A percentile compares a stretch with the other conserved stretches of the same genome.
These are phyloP conservation scores for Chloropsis cyanopogon DNA, from an alignment of 2,113 vertebrate genomes.

Conservation along the genomic window DNA sequence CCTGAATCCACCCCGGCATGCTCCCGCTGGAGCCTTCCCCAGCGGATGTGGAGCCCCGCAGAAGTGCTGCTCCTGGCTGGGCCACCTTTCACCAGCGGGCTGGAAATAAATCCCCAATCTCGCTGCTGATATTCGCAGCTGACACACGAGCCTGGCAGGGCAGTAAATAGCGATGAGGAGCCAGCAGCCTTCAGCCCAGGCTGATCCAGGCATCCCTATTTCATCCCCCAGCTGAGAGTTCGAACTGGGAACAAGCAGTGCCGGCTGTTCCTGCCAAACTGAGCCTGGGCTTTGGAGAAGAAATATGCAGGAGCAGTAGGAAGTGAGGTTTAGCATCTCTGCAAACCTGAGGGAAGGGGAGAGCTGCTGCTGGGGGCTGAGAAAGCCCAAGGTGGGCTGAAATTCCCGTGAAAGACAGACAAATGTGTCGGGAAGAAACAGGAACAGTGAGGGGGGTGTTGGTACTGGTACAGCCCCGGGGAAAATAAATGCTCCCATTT, in stretches of 20 bases:
- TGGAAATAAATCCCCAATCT: not conserved
- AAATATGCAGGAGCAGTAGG: not conserved
- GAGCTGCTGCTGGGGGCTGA: not conserved
- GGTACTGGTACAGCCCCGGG: not conserved
- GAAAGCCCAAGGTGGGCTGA: not conserved
- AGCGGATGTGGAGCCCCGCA: not conserved
- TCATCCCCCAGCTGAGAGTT: constrained; percentile 35
- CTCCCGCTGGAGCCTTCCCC: not conserved
- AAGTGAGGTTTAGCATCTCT: not conserved
- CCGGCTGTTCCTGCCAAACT: constrained; percentile 30
- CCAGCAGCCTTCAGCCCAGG: not conserved
- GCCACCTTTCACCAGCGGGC: not conserved
- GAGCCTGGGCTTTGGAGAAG: not conserved
- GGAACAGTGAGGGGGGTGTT: not conserved
- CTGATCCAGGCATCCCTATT: not conserved
- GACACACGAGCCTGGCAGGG: constrained; percentile 30
- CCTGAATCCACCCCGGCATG: rapidly evolving
- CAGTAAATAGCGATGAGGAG: constrained; percentile 29
- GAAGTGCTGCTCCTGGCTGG: not conserved
- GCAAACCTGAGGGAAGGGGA: not conserved
- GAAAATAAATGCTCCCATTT: not conserved
- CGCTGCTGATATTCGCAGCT: constrained; percentile 5
- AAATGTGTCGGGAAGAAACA: not conserved
- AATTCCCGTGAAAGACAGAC: not conserved
- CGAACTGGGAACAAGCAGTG: constrained; percentile 12